These are phyloP conservation scores for Acrossocheilus wenchowensis DNA, from an alignment of 2,797 vertebrate species.

Conservation along the genomic window DNA sequence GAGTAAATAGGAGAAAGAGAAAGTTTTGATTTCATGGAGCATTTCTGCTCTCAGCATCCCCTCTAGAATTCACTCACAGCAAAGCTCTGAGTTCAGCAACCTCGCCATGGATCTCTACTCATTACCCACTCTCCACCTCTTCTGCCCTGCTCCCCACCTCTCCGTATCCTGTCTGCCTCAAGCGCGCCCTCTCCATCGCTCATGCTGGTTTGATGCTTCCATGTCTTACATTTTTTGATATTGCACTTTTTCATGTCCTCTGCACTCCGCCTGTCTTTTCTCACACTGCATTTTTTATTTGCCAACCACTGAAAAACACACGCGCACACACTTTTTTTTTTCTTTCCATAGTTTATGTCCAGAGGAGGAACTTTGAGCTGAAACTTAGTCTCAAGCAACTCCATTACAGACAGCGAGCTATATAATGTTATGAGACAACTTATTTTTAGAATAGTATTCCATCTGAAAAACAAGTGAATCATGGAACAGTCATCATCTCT, in stretches of 20 bases:
- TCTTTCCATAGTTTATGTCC: not conserved
- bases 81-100: conserved; percentile 24
- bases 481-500: not conserved
- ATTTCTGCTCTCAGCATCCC: conserved; percentile 19
- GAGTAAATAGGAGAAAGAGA: not conserved
- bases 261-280: conserved; percentile 33
- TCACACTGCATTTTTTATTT: conserved; percentile 29
- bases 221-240: conserved; percentile 34
- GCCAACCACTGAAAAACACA: not conserved
- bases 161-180: conserved; percentile 16
- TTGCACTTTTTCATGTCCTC: conserved; percentile 48
- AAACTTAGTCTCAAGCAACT: not conserved
- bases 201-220: conserved; percentile 26
- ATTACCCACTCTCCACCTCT: conserved; percentile 35
- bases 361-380: conserved; percentile 1
- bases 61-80: conserved; percentile 14
- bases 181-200: conserved; percentile 19
- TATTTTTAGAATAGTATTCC: conserved; percentile 18
- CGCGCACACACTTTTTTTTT: not conserved
- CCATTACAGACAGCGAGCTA: not conserved
- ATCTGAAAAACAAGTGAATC: conserved; percentile 11
- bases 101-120: conserved; percentile 23
- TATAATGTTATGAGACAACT: not conserved
- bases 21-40: conserved; percentile 27
- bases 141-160: conserved; percentile 19